phyloP scores from a whole-genome alignment of 2,113 vertebrate species.

The Pseudorasbora parva region DNA sequence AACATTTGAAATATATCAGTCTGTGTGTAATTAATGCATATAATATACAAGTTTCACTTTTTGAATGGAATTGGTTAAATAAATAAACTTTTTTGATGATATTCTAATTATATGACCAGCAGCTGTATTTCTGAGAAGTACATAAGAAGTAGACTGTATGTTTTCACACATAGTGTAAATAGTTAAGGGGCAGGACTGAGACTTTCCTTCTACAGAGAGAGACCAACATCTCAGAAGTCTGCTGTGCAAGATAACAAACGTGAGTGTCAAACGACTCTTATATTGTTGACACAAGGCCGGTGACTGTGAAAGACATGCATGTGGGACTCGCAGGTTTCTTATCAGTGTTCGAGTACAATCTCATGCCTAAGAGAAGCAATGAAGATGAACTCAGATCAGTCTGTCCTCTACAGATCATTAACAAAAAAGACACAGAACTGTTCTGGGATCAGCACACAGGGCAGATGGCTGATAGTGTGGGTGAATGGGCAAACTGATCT shows the following conservation, averaged over 20 bases:
- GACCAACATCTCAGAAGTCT: conserved; percentile 62
- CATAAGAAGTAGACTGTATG: no score
- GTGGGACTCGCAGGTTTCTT: conserved; percentile 50
- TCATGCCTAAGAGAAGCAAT: neutral
- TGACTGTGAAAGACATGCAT: conserved; percentile 64
- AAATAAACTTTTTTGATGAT: no score
- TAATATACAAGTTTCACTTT: no score
- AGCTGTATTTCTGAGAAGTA: no score
- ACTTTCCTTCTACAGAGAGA: conserved; percentile 38
- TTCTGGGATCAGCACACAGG: conserved; percentile 2
- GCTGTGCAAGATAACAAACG: conserved; percentile 44
- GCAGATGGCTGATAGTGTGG: neutral
- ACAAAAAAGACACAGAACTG: neutral
- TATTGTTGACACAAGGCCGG: conserved; percentile 54
- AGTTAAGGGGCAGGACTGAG: neutral
- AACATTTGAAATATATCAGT: no score
- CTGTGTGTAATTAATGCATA: no score
- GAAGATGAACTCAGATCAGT: conserved; percentile 1
- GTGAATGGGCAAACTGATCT: neutral
- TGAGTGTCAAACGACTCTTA: conserved; percentile 58
- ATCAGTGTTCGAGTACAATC: conserved; percentile 30
- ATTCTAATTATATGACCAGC: no score
- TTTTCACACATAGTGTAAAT: neutral
- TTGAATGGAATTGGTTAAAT: no score
- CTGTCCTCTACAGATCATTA: neutral